Conservation (phyloP, 2,797 vertebrate genomes). For the Bradypus variegatus region DNA sequence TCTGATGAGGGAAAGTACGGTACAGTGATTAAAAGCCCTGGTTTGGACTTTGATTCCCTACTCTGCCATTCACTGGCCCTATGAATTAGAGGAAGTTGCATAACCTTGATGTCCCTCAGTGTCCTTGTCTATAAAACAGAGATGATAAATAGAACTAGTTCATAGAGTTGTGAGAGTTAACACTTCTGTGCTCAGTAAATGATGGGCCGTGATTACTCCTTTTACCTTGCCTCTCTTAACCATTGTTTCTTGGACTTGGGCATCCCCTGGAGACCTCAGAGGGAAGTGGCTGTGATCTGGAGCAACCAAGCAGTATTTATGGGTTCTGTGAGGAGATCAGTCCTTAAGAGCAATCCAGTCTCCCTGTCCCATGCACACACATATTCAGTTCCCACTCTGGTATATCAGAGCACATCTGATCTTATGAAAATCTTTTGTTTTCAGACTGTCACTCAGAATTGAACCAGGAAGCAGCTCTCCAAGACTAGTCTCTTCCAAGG, state of each 20-base stretch:
- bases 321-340: background rate
- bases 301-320: background rate
- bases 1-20: background rate
- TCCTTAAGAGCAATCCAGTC: background rate
- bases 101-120: background rate
- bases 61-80: background rate
- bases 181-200: background rate
- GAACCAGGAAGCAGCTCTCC: constrained; percentile 93
- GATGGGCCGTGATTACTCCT: background rate
- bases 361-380: background rate
- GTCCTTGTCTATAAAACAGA: background rate
- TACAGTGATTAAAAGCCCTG: background rate
- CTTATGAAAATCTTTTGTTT: constrained; percentile 69
- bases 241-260: background rate
- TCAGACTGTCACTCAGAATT: constrained; percentile 89
- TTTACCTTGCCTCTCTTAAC: background rate
- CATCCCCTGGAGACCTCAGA: background rate
- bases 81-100: background rate
- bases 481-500: constrained; percentile 90
- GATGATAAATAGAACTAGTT: background rate
- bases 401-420: constrained; percentile 43
- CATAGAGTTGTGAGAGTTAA: background rate
- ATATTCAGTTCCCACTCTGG: background rate
- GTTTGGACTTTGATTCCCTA: background rate
- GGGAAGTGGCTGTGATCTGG: background rate